Percentiles rank a stretch among this genome's conserved stretches.
Evolutionary conservation across 2,797 vertebrate species (phyloP).

Genomic region (Anguilla obscura): DNA sequence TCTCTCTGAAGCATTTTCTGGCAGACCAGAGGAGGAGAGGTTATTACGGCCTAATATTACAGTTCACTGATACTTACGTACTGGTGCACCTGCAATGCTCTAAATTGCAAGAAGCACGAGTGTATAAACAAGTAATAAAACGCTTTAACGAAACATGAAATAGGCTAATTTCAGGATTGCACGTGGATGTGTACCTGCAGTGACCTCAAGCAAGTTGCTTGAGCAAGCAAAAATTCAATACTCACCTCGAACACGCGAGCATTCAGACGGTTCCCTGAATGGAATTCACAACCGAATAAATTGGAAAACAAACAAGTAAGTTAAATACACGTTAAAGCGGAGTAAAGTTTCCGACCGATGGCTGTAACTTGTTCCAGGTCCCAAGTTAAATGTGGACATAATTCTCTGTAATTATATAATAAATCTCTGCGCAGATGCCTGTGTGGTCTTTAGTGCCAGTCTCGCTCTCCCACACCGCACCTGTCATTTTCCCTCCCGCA

Average conservation of each 20-base stretch:
- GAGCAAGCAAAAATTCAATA: neutral
- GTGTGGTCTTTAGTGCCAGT: neutral
- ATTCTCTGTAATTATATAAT: conserved; percentile 6
- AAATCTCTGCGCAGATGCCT: neutral
- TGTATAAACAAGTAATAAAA: neutral
- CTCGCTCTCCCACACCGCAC: neutral
- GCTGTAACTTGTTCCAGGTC: neutral
- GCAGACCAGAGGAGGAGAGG: neutral
- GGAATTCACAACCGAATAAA: neutral
- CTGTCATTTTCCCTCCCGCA: conserved; percentile 6
- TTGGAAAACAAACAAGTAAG: neutral
- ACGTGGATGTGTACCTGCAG: neutral
- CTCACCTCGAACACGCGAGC: neutral
- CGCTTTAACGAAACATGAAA: neutral
- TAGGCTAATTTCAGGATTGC: neutral
- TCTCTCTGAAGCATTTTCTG: neutral
- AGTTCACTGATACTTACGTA: neutral
- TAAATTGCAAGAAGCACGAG: neutral
- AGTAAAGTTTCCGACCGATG: neutral
- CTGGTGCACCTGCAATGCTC: neutral
- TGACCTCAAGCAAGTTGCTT: neutral
- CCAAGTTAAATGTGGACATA: neutral
- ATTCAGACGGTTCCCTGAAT: neutral
- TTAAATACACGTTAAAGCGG: neutral
- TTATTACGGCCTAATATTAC: neutral